phyloP scores from a whole-genome alignment of 2,797 vertebrate genomes.

The Sebastes trivittatus region DNA sequence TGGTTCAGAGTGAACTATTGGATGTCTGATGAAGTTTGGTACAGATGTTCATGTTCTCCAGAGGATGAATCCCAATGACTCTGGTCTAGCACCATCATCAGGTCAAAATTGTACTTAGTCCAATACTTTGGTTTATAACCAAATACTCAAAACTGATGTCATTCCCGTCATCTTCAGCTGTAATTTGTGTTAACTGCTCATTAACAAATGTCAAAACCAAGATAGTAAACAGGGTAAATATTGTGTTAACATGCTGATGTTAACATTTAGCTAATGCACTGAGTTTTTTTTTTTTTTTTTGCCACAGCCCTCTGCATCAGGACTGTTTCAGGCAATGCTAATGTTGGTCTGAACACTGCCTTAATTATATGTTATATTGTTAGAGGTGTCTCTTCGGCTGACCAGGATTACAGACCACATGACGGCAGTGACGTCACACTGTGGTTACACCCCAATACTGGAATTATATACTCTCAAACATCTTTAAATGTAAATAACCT shows the following conservation, averaged over 20 bases:
- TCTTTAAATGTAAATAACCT: neutral
- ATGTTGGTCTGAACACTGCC: neutral
- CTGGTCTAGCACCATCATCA: neutral
- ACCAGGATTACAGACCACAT: conserved; percentile 16
- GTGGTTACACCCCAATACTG: neutral
- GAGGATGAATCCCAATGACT: neutral
- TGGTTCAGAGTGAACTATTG: neutral
- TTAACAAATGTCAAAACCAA: neutral
- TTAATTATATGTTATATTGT: neutral
- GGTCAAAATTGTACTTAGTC: neutral
- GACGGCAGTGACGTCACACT: neutral
- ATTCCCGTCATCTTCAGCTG: neutral
- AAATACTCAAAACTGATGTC: neutral
- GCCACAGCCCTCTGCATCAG: neutral
- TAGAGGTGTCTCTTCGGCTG: neutral
- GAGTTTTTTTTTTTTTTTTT: neutral
- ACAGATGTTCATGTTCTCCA: neutral
- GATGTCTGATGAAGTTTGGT: neutral
- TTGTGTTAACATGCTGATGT: neutral
- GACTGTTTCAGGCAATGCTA: neutral
- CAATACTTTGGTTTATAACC: neutral
- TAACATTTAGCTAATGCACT: neutral
- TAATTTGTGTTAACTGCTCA: neutral
- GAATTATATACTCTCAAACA: neutral
- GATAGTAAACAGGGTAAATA: neutral